Evolutionary conservation across 2,888 invertebrate genomes (phyloP).

Genomic region (Nymphalis c-album): DNA sequence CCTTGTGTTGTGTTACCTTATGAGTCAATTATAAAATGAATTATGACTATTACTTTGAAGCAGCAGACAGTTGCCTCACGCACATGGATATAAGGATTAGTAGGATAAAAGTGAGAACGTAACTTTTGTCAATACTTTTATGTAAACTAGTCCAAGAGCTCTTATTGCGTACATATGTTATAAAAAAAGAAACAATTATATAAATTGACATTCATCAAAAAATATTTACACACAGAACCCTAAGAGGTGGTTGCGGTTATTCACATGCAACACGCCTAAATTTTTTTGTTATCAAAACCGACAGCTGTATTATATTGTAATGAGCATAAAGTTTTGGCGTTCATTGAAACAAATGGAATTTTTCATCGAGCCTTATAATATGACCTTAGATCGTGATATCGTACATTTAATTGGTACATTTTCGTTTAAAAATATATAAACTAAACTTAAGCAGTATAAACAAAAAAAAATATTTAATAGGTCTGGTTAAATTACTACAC

Average conservation of each 20-base stretch:
- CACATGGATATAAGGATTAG: neutral
- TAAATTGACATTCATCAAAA: neutral
- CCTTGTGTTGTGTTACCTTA: neutral
- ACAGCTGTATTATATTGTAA: slow-evolving; percentile 16
- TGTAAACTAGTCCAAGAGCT: too few species aligned
- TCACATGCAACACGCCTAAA: slow-evolving; percentile 9
- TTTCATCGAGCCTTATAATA: neutral
- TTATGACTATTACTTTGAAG: neutral
- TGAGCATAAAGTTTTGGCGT: slow-evolving; percentile 12
- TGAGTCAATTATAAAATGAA: neutral
- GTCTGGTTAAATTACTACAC: neutral
- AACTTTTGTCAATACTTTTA: too few species aligned
- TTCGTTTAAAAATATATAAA: neutral
- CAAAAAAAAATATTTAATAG: neutral
- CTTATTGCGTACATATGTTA: too few species aligned
- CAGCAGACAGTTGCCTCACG: neutral
- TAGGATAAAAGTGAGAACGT: neutral
- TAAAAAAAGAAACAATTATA: too few species aligned
- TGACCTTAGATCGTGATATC: neutral
- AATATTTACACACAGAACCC: neutral
- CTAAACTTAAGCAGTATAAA: neutral
- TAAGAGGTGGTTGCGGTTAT: slow-evolving; percentile 11
- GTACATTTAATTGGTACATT: slow-evolving; percentile 1
- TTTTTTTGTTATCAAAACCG: slow-evolving; percentile 20
- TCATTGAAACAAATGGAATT: slow-evolving; percentile 8